Base-by-base conservation (phyloP, 1,140 invertebrate genomes). In the Heliothis subflexa region DNA sequence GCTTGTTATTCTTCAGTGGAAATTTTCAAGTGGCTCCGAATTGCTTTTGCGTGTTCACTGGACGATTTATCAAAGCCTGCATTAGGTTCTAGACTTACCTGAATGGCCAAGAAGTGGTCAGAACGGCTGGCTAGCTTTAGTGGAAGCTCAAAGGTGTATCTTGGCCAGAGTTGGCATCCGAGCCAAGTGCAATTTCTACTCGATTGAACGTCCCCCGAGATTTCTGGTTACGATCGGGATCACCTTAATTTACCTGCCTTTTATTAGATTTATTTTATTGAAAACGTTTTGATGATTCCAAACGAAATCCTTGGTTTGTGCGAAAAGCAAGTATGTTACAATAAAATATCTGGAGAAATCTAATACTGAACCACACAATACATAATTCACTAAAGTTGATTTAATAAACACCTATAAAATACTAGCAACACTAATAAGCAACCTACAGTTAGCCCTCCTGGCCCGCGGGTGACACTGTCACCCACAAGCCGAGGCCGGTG, bases 121-220 rank as follows among this genome's bases (percentile, higher is more conserved):
- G 47, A 66, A 45, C 33, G 40, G 18, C 62, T n/a, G 62, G 62
- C 40, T 66, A 18, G 40, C 40, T 45, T 47, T 66, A 66, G 62
- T 40, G 40, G 3, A 4, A 18, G 62, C 62, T 66, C 62, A 66
- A 66, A 66, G 62, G 62, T 66, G 40, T 66, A 55, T 21, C 54
- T 40, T 33, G 54, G 54, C 18, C n/a, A 64, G n/a, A 64, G 33
- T 64, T 66, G 62, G 62, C 62, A 66, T 18, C 33, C 16, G 40
- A 66, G 62, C 62, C 62, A 66, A 66, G 62, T 45, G 62, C 62
- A 66, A 66, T 66, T 66, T 66, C 62, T 47, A 13, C 10, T 45
- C 62, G 62, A 66, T 66, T 66, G 40, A 66, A 21, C 62, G 62
- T 66, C 62, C 40, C 40, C 11, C 18, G 62, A 18, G 40, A 47